These are phyloP conservation scores for Cryptus armator DNA, from an alignment of 2,888 invertebrate species.

Conservation along the genomic window DNA sequence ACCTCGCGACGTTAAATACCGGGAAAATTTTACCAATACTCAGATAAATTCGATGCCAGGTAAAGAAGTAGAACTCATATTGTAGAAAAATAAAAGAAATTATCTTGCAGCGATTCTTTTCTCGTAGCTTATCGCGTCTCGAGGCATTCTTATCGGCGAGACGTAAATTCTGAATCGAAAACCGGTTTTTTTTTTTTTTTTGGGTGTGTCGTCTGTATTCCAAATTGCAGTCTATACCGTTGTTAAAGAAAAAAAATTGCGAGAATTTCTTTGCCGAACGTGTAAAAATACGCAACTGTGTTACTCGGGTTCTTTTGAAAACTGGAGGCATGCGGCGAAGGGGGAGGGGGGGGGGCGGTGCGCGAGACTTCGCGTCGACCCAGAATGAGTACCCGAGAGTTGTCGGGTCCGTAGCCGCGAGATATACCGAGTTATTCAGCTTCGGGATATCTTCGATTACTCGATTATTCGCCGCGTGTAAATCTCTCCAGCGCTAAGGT, in stretches of 20 bases:
- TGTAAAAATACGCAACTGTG: not conserved
- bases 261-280: not conserved
- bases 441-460: not conserved
- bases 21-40: not conserved
- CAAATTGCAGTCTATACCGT: conserved; percentile 46
- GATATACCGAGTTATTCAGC: not conserved
- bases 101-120: conserved; percentile 8
- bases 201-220: conserved; percentile 48
- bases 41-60: not conserved
- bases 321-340: not conserved
- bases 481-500: not conserved
- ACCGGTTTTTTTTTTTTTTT: conserved; percentile 44
- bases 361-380: conserved; percentile 2
- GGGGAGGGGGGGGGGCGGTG: not conserved
- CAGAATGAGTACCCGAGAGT: conserved; percentile 1
- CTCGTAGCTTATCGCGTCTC: conserved; percentile 32
- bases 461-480: not conserved
- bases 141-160: conserved; percentile 28
- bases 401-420: not conserved
- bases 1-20: not conserved
- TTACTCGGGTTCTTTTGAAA: conserved; percentile 3
- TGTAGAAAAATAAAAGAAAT: not conserved
- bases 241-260: not conserved
- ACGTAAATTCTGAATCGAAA: conserved; percentile 43
- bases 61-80: not conserved